These are phyloP conservation scores for Drosophila cognata DNA, from an alignment of 2,888 invertebrate genomes.

Conservation along the genomic window DNA sequence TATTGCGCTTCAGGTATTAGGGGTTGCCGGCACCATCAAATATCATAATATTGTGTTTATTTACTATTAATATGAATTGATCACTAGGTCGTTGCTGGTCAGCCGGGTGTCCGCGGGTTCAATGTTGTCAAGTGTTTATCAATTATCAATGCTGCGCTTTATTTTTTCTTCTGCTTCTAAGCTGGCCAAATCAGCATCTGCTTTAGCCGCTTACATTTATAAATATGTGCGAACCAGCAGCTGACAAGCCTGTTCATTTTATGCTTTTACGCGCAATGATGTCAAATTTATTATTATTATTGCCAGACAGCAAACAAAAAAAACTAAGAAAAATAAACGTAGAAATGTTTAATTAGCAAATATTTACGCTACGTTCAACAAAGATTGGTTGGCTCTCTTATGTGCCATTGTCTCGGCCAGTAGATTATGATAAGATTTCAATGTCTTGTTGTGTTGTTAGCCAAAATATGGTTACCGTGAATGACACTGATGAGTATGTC, in stretches of 20 bases:
- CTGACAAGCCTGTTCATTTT: slow-evolving; percentile 44
- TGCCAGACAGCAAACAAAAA: slow-evolving; percentile 24
- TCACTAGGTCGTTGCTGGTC: slow-evolving; percentile 65
- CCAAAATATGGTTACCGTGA: slow-evolving; percentile 44
- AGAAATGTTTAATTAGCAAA: slow-evolving; percentile 78
- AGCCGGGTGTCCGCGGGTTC: slow-evolving; percentile 46
- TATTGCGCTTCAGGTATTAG: slow-evolving; percentile 16
- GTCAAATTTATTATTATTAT: slow-evolving; percentile 77
- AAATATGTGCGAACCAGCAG: slow-evolving; percentile 20
- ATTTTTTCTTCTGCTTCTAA: background rate
- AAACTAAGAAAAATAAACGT: slow-evolving; percentile 41
- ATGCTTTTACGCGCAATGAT: slow-evolving; percentile 73
- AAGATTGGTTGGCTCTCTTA: slow-evolving; percentile 30
- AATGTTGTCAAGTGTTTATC: slow-evolving; percentile 60
- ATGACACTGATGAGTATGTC: slow-evolving; percentile 38
- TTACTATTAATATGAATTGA: slow-evolving; percentile 69
- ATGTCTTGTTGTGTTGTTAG: slow-evolving; percentile 41
- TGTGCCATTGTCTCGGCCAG: slow-evolving; percentile 35
- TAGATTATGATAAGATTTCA: slow-evolving; percentile 53
- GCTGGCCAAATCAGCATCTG: slow-evolving; percentile 32
- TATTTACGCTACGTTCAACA: slow-evolving; percentile 58
- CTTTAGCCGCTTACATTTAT: slow-evolving; percentile 56
- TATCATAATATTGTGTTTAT: slow-evolving; percentile 38
- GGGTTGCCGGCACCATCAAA: slow-evolving; percentile 39
- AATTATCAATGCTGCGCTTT: slow-evolving; percentile 30